A percentile compares a stretch with the other conserved stretches of the same genome.
These are phyloP conservation scores for Prenolepis imparis DNA, from an alignment of 2,888 invertebrate species.

Conservation along the genomic window DNA sequence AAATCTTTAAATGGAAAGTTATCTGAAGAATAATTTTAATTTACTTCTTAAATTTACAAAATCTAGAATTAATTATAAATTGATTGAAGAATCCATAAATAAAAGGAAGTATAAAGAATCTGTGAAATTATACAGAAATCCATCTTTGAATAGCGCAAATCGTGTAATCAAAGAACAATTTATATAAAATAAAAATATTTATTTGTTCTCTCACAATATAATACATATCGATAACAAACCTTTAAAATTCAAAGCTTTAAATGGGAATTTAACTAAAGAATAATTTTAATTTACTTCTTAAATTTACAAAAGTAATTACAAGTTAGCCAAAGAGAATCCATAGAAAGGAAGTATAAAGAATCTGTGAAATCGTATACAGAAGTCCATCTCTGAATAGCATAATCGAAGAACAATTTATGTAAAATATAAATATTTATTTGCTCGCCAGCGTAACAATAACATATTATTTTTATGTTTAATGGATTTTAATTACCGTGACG, in stretches of 20 bases:
- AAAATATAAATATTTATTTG: background rate
- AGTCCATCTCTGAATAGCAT: background rate
- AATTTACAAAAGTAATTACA: background rate
- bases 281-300: no score
- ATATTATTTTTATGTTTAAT: constrained; percentile 42
- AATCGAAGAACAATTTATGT: background rate
- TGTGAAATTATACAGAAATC: no score
- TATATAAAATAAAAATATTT: no score
- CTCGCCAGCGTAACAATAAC: background rate
- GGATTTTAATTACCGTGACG: constrained; percentile 45
- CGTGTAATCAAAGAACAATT: no score
- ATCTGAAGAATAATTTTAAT: background rate
- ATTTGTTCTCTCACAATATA: background rate
- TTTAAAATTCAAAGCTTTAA: background rate
- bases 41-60: no score
- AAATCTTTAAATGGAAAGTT: background rate
- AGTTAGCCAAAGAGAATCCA: background rate
- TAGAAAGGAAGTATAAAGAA: background rate
- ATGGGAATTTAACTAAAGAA: background rate
- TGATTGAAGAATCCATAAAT: no score
- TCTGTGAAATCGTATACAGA: background rate
- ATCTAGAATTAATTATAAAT: no score
- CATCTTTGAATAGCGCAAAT: no score
- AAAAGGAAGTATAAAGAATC: no score
- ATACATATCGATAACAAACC: background rate